These are phyloP conservation scores for Stenichneumon culpator DNA, from an alignment of 2,888 invertebrate species.

Conservation along the genomic window DNA sequence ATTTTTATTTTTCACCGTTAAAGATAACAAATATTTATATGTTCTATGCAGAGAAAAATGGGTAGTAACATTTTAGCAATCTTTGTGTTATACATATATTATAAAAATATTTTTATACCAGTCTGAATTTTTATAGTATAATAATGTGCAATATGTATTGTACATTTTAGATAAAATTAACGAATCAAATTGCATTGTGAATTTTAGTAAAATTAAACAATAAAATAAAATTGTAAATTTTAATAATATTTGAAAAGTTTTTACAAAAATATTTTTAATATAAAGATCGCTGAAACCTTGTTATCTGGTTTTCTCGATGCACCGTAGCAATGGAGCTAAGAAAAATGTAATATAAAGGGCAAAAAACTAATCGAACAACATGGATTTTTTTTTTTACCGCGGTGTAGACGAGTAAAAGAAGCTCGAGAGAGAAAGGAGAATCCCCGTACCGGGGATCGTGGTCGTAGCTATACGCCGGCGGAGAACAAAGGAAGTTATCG, in stretches of 20 bases:
- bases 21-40: not conserved
- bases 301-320: not conserved
- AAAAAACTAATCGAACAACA: conserved; percentile 75
- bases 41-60: not conserved
- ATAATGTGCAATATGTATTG: no score
- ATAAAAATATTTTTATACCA: conserved; percentile 67
- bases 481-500: conserved; percentile 84
- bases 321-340: conserved; percentile 19
- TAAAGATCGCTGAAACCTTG: not conserved
- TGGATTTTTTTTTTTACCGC: conserved; percentile 25
- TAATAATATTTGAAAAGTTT: not conserved
- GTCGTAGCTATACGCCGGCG: conserved; percentile 68
- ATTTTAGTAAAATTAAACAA: no score
- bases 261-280: not conserved
- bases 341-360: conserved; percentile 82
- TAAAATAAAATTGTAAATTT: not conserved
- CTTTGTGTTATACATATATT: no score
- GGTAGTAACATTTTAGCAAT: no score
- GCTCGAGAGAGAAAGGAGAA: conserved; percentile 73
- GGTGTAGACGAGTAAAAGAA: conserved; percentile 80
- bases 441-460: conserved; percentile 41
- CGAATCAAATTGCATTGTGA: not conserved
- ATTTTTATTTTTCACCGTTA: no score
- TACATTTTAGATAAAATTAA: not conserved
- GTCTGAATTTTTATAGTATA: conserved; percentile 72